These are phyloP conservation scores for Spinus olivaceus DNA, from an alignment of 2,797 vertebrate genomes.

Conservation along the genomic window DNA sequence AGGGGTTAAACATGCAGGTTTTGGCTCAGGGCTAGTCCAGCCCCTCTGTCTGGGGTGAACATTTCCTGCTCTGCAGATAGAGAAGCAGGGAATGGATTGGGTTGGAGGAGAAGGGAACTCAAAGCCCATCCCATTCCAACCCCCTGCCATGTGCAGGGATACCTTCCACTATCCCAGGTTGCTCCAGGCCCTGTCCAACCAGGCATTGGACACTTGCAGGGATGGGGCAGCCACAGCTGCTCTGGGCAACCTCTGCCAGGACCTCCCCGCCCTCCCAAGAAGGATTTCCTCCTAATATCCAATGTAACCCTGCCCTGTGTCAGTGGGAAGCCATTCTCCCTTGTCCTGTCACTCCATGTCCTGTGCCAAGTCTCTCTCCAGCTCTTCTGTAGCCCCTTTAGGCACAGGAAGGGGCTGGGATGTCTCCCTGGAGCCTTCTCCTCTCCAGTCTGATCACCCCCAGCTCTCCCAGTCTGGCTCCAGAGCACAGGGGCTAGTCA, in stretches of 20 bases:
- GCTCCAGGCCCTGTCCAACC: rapidly evolving
- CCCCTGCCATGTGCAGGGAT: not conserved
- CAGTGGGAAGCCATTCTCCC: not conserved
- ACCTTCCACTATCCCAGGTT: no score
- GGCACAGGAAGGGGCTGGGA: not conserved
- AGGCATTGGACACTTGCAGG: not conserved
- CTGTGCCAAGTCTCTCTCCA: not conserved
- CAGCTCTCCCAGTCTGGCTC: not conserved
- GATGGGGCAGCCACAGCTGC: not conserved
- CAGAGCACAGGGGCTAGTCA: not conserved
- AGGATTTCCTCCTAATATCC: not conserved
- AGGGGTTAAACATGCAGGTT: not conserved
- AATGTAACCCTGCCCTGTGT: not conserved
- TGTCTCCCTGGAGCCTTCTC: not conserved
- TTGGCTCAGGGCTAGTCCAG: not conserved
- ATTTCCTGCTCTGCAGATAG: not conserved
- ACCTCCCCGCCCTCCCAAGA: rapidly evolving
- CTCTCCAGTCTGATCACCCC: not conserved
- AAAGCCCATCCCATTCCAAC: not conserved
- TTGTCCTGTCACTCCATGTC: not conserved
- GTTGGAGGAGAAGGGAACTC: not conserved
- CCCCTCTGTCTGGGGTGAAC: not conserved
- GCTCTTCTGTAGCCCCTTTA: not conserved
- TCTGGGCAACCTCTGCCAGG: not conserved
- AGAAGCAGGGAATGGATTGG: not conserved